These are phyloP conservation scores for Athalia cordata DNA, from an alignment of 2,888 invertebrate species.

Conservation along the genomic window DNA sequence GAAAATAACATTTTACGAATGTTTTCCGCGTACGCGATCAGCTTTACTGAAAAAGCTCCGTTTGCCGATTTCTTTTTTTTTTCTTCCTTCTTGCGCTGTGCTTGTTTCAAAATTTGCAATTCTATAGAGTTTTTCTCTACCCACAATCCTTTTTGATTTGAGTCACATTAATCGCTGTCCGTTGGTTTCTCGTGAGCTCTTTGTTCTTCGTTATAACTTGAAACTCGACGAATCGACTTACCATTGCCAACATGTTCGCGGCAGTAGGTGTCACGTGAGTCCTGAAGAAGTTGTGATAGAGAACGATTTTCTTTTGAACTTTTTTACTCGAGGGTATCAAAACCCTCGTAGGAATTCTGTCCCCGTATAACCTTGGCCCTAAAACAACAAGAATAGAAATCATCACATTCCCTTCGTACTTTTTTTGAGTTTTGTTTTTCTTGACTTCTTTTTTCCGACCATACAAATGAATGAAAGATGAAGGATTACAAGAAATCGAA, in stretches of 20 bases:
- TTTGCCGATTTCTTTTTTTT: not conserved
- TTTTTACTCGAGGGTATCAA: conserved; percentile 77
- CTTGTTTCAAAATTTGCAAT: not conserved
- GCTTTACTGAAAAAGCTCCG: not conserved
- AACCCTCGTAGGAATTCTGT: conserved; percentile 76
- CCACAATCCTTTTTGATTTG: not conserved
- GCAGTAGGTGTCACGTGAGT: conserved; percentile 84
- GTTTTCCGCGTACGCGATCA: not conserved
- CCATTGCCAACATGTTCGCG: conserved; percentile 89
- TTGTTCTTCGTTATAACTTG: not conserved
- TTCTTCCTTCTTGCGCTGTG: not conserved
- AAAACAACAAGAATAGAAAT: conserved; percentile 52
- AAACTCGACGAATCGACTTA: conserved; percentile 67
- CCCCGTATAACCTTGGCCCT: conserved; percentile 78
- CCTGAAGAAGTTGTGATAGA: conserved; percentile 86
- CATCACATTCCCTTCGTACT: too few species aligned
- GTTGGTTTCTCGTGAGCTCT: not conserved
- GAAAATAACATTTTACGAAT: conserved; percentile 7
- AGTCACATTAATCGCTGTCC: not conserved
- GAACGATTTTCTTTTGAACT: conserved; percentile 83
- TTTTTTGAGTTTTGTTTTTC: too few species aligned
- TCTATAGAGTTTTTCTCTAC: not conserved
- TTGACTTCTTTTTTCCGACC: not conserved
- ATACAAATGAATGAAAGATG: not conserved
- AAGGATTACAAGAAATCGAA: not conserved